Evolutionary conservation across 2,113 vertebrate genomes (phyloP), one percentile per base, ranked within the genome.

Genomic region (Nesoenas mayeri): DNA sequence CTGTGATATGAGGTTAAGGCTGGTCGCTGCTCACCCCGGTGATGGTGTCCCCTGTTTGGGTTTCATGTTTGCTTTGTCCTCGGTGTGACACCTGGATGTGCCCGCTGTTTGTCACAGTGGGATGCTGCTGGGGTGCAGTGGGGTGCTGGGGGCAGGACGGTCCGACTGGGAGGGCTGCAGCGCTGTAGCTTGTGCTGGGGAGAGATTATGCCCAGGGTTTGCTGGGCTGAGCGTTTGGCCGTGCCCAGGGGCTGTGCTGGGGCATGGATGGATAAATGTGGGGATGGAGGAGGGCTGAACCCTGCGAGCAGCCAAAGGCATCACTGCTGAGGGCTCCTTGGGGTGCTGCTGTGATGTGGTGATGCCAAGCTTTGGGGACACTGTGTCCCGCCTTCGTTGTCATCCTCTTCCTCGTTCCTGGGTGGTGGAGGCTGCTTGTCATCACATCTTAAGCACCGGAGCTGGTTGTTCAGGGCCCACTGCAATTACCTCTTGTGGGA

Each of bases 251-350:
- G 3, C 53, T 54, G 24, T 34, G 69, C 48, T 69, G 65, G 21
- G 34, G 7, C 47, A 11, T 0, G 0, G 72, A 51, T 15, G 20
- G 8, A 34, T 28, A 51, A 20, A 32, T 1, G 1, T 1, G 7
- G 22, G 22, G 25, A 9, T 1, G 4, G n/a, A 42, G 65, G 16
- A 84, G 61, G 26, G n/a, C 26, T 48, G 51, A 40, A 79, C 44
- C 40, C 64, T 48, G 18, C 26, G 22, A 2, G 2, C 6, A 20
- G 21, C 36, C 15, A 0, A 0, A 29, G 32, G 32, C 29, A 8
- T 91, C 3, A 0, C 34, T 0, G 1, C 18, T 0, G 10, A 24
- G 15, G 11, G 32, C 31, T 65, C 31, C 22, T 69, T 0, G 4
- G 44, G 28, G 32, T n/a, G 60, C 58, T 9, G 38, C n/a, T 12